Percentiles rank a stretch among this genome's conserved stretches.
Evolutionary conservation across 2,113 vertebrate genomes (phyloP).

Genomic region (Cebidichthys violaceus): DNA sequence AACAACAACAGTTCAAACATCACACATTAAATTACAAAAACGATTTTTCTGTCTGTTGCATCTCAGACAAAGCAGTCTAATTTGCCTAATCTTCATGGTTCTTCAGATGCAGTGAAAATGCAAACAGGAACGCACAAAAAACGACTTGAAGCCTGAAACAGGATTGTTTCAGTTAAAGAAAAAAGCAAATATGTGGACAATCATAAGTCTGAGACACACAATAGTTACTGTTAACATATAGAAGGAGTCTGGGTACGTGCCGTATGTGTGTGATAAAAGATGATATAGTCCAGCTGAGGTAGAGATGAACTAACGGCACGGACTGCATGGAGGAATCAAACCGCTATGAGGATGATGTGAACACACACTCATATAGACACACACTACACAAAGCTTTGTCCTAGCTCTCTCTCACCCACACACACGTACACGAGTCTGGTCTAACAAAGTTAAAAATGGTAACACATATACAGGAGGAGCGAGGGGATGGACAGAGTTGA

Average conservation of each 20-base stretch:
- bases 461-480: conserved; percentile 16
- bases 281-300: conserved; percentile 39
- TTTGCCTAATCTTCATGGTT: conserved; percentile 48
- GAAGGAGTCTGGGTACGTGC: not conserved
- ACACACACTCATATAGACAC: conserved; percentile 25
- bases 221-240: conserved; percentile 13
- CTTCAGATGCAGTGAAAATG: conserved; percentile 3
- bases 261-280: conserved; percentile 40
- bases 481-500: conserved; percentile 22
- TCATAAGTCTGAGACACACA: conserved; percentile 12
- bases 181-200: not conserved
- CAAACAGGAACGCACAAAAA: not conserved
- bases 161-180: not conserved
- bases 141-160: not conserved
- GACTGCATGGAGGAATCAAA: conserved; percentile 25
- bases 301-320: conserved; percentile 27
- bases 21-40: conserved; percentile 20
- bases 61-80: conserved; percentile 42
- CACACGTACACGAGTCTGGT: conserved; percentile 5
- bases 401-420: not conserved
- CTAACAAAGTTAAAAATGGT: conserved; percentile 47
- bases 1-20: conserved; percentile 28
- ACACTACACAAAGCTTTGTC: conserved; percentile 18
- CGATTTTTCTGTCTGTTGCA: not conserved
- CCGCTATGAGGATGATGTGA: conserved; percentile 44